A percentile compares a stretch with the other conserved stretches of the same genome.
phyloP scores from a whole-genome alignment of 2,797 vertebrate species.

The Pseudomugil tenellus region DNA sequence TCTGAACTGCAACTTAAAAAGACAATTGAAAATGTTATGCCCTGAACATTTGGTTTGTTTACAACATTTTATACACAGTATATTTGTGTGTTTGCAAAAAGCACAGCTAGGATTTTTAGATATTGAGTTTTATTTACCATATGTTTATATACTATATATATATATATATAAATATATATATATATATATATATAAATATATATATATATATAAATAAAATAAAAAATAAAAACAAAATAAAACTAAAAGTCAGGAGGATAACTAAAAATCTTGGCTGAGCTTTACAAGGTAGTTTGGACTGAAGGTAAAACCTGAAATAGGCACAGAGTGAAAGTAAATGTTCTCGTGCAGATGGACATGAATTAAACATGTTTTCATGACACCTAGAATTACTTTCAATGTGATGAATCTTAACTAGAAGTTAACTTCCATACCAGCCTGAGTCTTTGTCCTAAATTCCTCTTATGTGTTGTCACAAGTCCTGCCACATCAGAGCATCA shows the following conservation, averaged over 20 bases:
- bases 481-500: too few relatives aligned
- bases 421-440: background rate
- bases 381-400: background rate
- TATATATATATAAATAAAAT: too few relatives aligned
- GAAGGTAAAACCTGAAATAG: background rate
- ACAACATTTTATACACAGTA: too few relatives aligned
- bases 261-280: background rate
- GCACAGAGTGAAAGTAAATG: background rate
- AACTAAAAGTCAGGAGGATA: background rate
- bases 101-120: background rate
- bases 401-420: background rate
- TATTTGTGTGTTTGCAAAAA: background rate
- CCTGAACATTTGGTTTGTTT: background rate
- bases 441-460: too few relatives aligned
- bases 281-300: background rate
- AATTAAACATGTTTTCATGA: conserved; percentile 1
- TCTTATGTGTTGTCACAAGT: too few relatives aligned
- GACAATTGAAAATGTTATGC: background rate
- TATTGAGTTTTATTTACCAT: background rate
- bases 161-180: too few relatives aligned
- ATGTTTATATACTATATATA: too few relatives aligned
- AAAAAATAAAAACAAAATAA: background rate
- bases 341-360: background rate
- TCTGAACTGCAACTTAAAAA: background rate
- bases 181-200: too few relatives aligned